Base-by-base conservation (phyloP, 2,888 invertebrate species). In the Prosopocoilus inquinatus region DNA sequence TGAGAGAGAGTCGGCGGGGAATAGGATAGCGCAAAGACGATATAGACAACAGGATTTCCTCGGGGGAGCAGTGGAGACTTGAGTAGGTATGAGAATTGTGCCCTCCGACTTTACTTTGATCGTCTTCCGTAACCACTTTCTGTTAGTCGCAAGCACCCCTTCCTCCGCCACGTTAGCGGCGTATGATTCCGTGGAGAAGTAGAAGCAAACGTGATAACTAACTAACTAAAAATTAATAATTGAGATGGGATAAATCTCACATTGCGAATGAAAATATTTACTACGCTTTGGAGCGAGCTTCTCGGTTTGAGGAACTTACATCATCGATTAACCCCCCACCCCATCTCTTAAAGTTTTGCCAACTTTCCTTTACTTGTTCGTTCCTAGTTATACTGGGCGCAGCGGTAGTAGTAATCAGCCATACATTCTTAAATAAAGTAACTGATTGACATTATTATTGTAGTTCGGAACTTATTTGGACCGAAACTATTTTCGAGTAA, bases 341-440 rank as follows among this genome's bases (percentile, higher is more conserved):
- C 20, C 20, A 28, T 5, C 5, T 28, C 7, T 28, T 5, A 28
- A 28, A 28, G 20, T 28, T 28, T 28, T 28, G 20, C 20, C 20
- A 28, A 28, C 20, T 16, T 16, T 16, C 2, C 2, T 16, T 3
- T 16, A 16, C 16, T 28, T 7, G 20, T n/a, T n/a, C n/a, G n/a
- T n/a, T n/a, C n/a, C n/a, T n/a, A n/a, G 20, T 28, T 28, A 1
- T 28, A 7, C 7, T 28, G 20, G 20, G 20, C 5, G 20, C 7
- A 28, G 20, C 7, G 7, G 20, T 28, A 28, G 20, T 28, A 28
- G 20, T 28, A 28, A 28, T 28, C 13, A 41, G 13, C 41, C 41
- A 41, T 41, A 41, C 41, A 16, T 41, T 41, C 41, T 41, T 41
- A 41, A 41, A 16, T 41, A 41, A 41, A 41, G 13, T 41, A 41